A percentile compares a stretch with the other conserved stretches of the same genome.
phyloP scores from a whole-genome alignment of 35 echinoderm and acorn worm genomes.

The Stichopus chloronotus region DNA sequence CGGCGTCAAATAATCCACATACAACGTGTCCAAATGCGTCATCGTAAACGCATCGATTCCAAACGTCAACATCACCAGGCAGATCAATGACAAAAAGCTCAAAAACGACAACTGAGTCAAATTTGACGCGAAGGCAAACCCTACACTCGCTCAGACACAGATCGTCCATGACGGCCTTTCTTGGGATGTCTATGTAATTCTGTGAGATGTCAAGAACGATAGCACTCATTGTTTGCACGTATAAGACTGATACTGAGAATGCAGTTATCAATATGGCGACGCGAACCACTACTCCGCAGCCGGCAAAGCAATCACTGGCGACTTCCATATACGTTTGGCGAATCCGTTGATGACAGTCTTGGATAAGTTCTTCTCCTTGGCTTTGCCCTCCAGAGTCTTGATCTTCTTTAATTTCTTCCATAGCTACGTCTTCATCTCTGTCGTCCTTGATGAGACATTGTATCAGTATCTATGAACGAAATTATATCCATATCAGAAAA shows the following conservation, averaged over 20 bases:
- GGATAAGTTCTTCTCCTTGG: neutral
- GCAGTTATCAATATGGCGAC: neutral
- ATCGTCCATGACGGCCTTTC: too few species aligned
- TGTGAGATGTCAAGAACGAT: neutral
- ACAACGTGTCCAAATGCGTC: neutral
- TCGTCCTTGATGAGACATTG: slow-evolving; percentile 11
- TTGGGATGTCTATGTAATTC: neutral
- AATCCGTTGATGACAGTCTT: neutral
- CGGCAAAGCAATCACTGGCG: neutral
- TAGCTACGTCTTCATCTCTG: neutral
- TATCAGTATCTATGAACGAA: slow-evolving; percentile 16
- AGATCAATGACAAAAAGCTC: neutral
- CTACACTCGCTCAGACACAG: neutral
- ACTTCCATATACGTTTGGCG: slow-evolving; percentile 1
- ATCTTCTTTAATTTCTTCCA: neutral
- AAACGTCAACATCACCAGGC: neutral
- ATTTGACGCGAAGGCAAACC: neutral
- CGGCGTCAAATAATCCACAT: neutral
- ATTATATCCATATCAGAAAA: too few species aligned
- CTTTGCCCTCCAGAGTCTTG: neutral
- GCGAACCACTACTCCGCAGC: neutral
- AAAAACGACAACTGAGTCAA: slow-evolving; percentile 7
- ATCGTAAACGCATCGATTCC: neutral
- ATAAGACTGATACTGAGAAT: slow-evolving; percentile 13
- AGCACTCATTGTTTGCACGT: slow-evolving; percentile 25